phyloP scores from a whole-genome alignment of 2,113 vertebrate genomes.

The Ochotona curzoniae region DNA sequence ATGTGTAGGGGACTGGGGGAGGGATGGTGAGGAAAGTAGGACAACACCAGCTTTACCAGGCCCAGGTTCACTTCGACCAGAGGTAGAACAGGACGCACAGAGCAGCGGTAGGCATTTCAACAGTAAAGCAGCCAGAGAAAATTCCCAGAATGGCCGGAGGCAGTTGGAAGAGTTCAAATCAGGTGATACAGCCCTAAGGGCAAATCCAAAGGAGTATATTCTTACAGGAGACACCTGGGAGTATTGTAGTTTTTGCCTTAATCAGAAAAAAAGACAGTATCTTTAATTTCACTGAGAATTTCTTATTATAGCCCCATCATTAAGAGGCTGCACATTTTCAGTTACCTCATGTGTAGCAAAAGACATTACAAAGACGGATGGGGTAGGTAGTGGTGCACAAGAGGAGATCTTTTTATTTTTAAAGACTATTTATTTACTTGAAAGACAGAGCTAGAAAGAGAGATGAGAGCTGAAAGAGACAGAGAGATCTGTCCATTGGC shows the following conservation, averaged over 20 bases:
- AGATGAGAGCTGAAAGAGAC: too few species aligned
- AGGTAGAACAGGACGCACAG: slow-evolving; percentile 5
- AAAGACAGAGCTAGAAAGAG: too few species aligned
- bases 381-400: accelerated
- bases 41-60: neutral
- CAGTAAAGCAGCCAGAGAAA: neutral
- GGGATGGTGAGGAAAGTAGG: neutral
- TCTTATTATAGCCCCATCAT: neutral
- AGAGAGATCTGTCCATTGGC: too few species aligned
- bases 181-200: neutral
- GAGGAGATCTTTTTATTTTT: neutral
- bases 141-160: neutral
- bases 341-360: neutral
- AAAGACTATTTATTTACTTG: too few species aligned
- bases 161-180: neutral
- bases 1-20: neutral
- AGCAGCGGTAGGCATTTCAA: neutral
- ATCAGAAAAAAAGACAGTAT: slow-evolving; percentile 22
- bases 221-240: neutral
- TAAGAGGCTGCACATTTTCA: neutral
- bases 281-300: neutral
- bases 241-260: neutral
- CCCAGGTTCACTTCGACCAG: neutral
- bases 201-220: neutral
- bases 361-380: neutral